Evolutionary conservation across 2,797 vertebrate genomes (phyloP), one percentile per base, ranked within the genome.

Genomic region (Limnodromus scolopaceus): DNA sequence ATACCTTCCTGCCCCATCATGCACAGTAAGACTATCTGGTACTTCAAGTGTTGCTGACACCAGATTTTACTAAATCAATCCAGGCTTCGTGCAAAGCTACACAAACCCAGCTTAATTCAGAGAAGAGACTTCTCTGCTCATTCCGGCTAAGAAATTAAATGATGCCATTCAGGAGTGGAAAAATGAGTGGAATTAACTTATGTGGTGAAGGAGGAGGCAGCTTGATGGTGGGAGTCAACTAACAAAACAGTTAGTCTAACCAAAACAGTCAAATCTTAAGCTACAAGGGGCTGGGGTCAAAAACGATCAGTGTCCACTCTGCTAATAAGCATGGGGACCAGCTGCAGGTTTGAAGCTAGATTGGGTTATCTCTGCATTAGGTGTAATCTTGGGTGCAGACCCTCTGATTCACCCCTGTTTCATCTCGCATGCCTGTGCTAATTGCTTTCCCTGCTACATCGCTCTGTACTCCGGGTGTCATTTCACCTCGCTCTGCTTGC

Each of bases 361-460:
- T 49, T 8, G 30, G 51, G 36, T 72, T 60, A 32, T 60, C 48
- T 60, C 28, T n/a, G 28, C 19, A 17, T 28, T 49, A 18, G n/a
- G 49, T 28, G 49, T 57, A 48, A 74, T 15, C 41, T 1, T 2
- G 61, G 14, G 13, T 17, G 30, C 13, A 38, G 76, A 30, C 20
- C 24, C 34, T 43, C 43, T 77, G 65, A 39, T 66, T 71, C 30
- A 45, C 16, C n/a, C 17, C 63, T 30, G 9, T 10, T 69, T 68
- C 22, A n/a, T 69, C 30, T 39, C 34, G 10, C 20, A 34, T 3
- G 0, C 10, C 55, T 0, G 0, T 58, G 39, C 13, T 49, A 65
- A 85, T 65, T 64, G 15, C 23, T 85, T 78, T 70, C 64, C 4
- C 27, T 69, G 61, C 51, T 82, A 27, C 32, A n/a, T 24, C 11